A percentile compares a stretch with the other conserved stretches of the same genome.
Conservation (phyloP, 2,797 vertebrate species). For the Tokudaia tokunoshimensis region DNA sequence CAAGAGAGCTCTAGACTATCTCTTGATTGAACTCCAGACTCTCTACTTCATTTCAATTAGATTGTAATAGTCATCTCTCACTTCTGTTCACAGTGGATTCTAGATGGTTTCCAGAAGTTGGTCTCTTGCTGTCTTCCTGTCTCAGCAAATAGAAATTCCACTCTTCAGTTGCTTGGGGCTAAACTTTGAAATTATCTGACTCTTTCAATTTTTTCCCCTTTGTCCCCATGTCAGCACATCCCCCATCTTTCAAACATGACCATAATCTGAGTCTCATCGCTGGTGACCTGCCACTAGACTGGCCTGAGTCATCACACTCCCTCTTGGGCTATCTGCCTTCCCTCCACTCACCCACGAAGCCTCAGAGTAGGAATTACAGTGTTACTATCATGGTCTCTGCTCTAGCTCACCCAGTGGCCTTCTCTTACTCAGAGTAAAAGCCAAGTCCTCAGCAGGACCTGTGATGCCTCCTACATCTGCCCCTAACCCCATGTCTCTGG, state of each 20-base stretch:
- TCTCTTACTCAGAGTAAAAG: constrained; percentile 9
- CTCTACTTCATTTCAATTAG: background rate
- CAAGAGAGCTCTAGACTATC: background rate
- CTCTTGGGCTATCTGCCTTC: background rate
- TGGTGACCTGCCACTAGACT: background rate
- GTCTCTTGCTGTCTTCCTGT: background rate
- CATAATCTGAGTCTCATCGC: background rate
- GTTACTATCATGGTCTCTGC: background rate
- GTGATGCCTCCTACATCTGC: background rate
- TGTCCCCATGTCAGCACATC: background rate
- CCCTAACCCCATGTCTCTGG: background rate
- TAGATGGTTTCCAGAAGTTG: background rate
- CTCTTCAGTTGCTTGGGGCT: background rate
- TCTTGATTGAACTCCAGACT: constrained; percentile 24
- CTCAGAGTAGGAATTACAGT: background rate
- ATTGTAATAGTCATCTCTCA: background rate
- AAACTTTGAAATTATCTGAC: background rate
- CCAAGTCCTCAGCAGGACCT: background rate
- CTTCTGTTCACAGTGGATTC: background rate
- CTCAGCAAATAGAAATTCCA: background rate
- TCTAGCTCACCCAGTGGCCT: background rate
- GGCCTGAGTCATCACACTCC: background rate
- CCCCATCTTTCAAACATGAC: background rate
- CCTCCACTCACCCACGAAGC: background rate
- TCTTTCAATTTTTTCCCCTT: background rate